Conservation (phyloP, 1,140 invertebrate species). For the Magallana angulata region DNA sequence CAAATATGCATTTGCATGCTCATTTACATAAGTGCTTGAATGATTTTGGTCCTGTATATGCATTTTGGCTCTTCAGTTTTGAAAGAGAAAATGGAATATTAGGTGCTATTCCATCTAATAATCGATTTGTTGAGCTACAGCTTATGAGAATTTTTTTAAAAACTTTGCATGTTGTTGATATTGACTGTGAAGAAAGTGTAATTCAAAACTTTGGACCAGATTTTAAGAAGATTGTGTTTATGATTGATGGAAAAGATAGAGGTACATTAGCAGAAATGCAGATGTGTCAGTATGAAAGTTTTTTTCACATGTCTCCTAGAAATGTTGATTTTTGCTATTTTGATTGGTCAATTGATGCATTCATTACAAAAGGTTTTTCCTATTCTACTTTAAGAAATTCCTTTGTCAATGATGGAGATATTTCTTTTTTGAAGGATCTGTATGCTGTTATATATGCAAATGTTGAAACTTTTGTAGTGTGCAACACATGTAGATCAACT, state of each 20-base stretch:
- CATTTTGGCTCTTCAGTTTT: constrained; percentile 57
- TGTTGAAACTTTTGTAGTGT: constrained; percentile 9
- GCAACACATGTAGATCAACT: background rate
- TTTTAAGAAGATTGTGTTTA: background rate
- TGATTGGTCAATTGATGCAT: constrained; percentile 14
- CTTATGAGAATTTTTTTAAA: constrained; percentile 49
- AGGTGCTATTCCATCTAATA: constrained; percentile 53
- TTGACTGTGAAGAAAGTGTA: background rate
- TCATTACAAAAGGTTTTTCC: background rate
- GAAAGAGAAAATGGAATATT: constrained; percentile 55
- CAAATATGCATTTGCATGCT: constrained; percentile 61
- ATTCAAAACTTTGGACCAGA: background rate
- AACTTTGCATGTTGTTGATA: background rate
- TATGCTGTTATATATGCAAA: constrained; percentile 29
- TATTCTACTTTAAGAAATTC: constrained; percentile 2
- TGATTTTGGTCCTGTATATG: constrained; percentile 60
- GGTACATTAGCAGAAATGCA: background rate
- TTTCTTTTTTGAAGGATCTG: constrained; percentile 14
- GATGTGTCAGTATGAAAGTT: background rate
- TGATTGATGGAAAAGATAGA: constrained; percentile 30
- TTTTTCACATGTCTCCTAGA: background rate
- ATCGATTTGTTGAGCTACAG: constrained; percentile 47
- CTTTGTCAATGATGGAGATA: background rate
- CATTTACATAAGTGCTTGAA: constrained; percentile 50
- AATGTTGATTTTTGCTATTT: background rate